Conservation (phyloP, 2,797 vertebrate genomes). For the Semotilus atromaculatus region DNA sequence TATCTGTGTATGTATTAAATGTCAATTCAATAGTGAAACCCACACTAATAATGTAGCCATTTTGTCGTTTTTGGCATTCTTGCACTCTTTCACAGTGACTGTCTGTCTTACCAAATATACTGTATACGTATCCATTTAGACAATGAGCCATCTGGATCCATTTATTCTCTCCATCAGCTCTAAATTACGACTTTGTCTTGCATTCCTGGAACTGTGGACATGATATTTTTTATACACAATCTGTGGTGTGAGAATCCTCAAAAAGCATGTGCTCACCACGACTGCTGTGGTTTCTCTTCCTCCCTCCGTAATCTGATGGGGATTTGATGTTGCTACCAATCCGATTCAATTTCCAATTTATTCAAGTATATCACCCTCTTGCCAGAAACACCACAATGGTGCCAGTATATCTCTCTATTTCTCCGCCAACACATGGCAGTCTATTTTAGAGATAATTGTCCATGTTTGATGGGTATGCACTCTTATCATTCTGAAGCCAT, state of each 20-base stretch:
- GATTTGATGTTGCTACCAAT: constrained; percentile 45
- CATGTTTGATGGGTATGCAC: constrained; percentile 48
- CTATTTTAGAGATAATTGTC: constrained; percentile 54
- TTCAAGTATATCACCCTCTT: constrained; percentile 43
- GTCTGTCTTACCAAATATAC: constrained; percentile 41
- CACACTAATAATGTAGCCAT: background rate
- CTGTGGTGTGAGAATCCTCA: constrained; percentile 54
- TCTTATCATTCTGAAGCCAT: constrained; percentile 38
- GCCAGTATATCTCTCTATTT: constrained; percentile 26
- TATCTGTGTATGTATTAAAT: background rate
- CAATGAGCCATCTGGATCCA: constrained; percentile 59
- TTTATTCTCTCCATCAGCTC: constrained; percentile 52
- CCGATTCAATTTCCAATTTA: constrained; percentile 41
- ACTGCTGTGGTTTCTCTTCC: constrained; percentile 39
- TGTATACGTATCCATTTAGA: constrained; percentile 39
- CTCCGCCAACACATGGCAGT: constrained; percentile 51
- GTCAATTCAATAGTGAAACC: background rate
- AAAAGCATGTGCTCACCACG: constrained; percentile 50
- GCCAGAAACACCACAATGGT: constrained; percentile 35
- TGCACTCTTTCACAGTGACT: constrained; percentile 24
- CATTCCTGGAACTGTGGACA: constrained; percentile 41
- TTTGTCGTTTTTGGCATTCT: constrained; percentile 34
- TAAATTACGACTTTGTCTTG: constrained; percentile 53
- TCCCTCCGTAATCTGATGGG: constrained; percentile 48
- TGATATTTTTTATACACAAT: constrained; percentile 59